A percentile compares a stretch with the other conserved stretches of the same genome.
phyloP scores from a whole-genome alignment of 1,140 invertebrate species.

The Geopemphigus sp. region DNA sequence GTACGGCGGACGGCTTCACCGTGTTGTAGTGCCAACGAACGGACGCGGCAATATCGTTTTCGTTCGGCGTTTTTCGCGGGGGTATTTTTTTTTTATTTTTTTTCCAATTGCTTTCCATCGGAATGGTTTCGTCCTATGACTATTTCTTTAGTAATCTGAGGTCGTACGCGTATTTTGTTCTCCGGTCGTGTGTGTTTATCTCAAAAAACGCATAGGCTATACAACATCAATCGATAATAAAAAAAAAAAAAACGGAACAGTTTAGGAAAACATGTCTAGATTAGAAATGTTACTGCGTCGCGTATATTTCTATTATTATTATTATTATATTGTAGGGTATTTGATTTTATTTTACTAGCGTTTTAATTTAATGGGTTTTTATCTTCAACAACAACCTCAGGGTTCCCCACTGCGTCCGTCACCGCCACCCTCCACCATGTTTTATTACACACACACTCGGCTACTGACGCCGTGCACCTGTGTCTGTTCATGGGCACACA shows the following conservation, averaged over 20 bases:
- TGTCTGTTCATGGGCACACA: constrained; percentile 8
- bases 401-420: constrained; percentile 17
- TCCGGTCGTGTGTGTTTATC: neutral
- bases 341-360: constrained; percentile 10
- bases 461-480: constrained; percentile 35
- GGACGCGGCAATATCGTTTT: neutral
- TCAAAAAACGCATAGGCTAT: neutral
- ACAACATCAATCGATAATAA: too few species aligned
- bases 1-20: too few species aligned
- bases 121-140: constrained; percentile 42
- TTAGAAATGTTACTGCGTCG: neutral
- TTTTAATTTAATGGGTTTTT: constrained; percentile 47
- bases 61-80: neutral
- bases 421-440: neutral
- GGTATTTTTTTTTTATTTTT: constrained; percentile 34
- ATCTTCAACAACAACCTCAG: constrained; percentile 39
- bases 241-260: too few species aligned
- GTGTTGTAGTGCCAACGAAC: too few species aligned
- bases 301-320: too few species aligned
- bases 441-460: neutral
- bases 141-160: constrained; percentile 50
- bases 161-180: too few species aligned
- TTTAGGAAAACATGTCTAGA: too few species aligned
- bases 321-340: constrained; percentile 4
- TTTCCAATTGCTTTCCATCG: constrained; percentile 33